These are phyloP conservation scores for Conus canariensis DNA, from an alignment of 2,888 invertebrate species.

Conservation along the genomic window DNA sequence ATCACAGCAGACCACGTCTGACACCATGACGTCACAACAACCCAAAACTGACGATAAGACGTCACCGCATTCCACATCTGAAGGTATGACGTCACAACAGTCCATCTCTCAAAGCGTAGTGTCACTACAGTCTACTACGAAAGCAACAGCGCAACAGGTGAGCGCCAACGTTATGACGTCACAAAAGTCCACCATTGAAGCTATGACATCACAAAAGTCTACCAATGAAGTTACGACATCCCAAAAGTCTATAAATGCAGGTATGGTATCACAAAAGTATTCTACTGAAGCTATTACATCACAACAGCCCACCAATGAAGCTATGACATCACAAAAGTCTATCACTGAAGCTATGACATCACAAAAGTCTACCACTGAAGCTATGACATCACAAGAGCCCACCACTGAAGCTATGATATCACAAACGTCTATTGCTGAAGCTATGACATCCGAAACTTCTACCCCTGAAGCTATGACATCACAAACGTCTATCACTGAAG, in stretches of 20 bases:
- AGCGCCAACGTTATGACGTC: neutral
- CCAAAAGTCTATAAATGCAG: neutral
- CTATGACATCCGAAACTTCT: neutral
- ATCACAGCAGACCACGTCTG: neutral
- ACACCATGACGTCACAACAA: neutral
- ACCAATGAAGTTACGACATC: neutral
- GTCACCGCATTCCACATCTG: neutral
- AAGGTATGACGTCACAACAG: conserved; percentile 17
- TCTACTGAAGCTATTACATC: neutral
- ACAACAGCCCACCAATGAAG: neutral
- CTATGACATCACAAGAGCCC: neutral
- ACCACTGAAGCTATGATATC: neutral
- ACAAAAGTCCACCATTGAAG: neutral
- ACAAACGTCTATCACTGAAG: neutral
- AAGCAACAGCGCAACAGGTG: neutral
- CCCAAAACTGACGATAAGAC: neutral
- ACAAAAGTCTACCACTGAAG: neutral
- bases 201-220: neutral
- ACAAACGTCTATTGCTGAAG: neutral
- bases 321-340: neutral
- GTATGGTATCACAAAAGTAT: neutral
- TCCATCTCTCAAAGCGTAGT: neutral
- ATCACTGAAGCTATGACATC: neutral
- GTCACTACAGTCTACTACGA: neutral
- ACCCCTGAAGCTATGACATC: neutral